phyloP scores from a whole-genome alignment of 1,140 invertebrate species.

The Zaprionus kolodkinae region DNA sequence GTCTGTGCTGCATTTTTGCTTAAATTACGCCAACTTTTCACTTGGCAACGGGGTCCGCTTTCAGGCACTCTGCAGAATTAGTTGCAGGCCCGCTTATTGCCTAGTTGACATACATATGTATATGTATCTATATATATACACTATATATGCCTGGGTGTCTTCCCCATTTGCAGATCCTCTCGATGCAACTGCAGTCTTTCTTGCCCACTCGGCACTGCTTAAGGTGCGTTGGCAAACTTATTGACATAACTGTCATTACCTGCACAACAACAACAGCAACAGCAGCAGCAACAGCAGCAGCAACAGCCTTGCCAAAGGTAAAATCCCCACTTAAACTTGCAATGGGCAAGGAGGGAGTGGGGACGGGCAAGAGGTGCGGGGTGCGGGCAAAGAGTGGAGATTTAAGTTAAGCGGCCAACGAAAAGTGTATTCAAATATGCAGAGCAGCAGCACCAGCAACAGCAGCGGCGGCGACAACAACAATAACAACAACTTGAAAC shows the following conservation, averaged over 20 bases:
- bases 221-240: conserved; percentile 62
- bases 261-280: conserved; percentile 54
- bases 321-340: conserved; percentile 56
- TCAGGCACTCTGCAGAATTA: conserved; percentile 53
- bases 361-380: neutral
- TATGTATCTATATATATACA: neutral
- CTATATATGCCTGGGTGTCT: neutral
- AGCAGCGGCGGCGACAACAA: conserved; percentile 29
- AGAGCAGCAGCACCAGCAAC: conserved; percentile 46
- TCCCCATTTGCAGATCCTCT: neutral
- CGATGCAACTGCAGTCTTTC: conserved; percentile 1
- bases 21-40: conserved; percentile 69
- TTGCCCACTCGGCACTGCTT: conserved; percentile 21
- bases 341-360: conserved; percentile 6
- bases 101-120: neutral
- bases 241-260: conserved; percentile 82
- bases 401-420: conserved; percentile 81
- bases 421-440: conserved; percentile 81
- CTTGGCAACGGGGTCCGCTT: conserved; percentile 63
- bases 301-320: conserved; percentile 50
- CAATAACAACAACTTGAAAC: conserved; percentile 79
- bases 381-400: conserved; percentile 44
- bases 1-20: conserved; percentile 34
- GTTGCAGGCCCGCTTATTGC: neutral
- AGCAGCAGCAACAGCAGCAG: conserved; percentile 28